Conservation (phyloP, 1,140 invertebrate genomes). For the Anastrepha obliqua region DNA sequence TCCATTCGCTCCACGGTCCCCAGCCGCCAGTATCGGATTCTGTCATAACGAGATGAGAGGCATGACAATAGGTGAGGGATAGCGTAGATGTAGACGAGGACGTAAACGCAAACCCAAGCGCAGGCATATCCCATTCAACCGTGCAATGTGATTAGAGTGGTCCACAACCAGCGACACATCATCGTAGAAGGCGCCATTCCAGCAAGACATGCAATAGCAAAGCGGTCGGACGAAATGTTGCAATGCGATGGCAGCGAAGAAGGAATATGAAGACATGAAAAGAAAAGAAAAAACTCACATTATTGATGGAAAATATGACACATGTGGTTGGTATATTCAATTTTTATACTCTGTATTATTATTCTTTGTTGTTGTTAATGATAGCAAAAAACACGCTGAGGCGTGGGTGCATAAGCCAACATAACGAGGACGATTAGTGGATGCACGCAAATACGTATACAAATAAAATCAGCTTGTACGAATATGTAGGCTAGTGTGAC, state of each 20-base stretch:
- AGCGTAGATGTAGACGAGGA: not conserved
- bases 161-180: not conserved
- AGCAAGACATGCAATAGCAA: not conserved
- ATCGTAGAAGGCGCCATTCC: not conserved
- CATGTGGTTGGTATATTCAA: not conserved
- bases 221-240: not conserved
- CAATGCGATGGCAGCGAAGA: not conserved
- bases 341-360: not conserved
- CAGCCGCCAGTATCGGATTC: slow-evolving; percentile 86
- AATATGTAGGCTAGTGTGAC: not conserved
- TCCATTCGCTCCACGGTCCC: slow-evolving; percentile 89
- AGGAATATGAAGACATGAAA: not conserved
- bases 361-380: slow-evolving; percentile 2
- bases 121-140: not conserved
- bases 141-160: not conserved
- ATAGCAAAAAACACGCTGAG: not conserved
- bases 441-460: not conserved
- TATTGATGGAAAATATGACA: slow-evolving; percentile 38
- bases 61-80: not conserved
- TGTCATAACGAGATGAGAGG: slow-evolving; percentile 66
- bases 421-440: not conserved
- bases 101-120: not conserved
- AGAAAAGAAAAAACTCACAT: slow-evolving; percentile 37
- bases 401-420: not conserved
- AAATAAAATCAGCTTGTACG: not conserved